Evolutionary conservation across 2,888 invertebrate genomes (phyloP), one percentile per base, ranked within the genome.

Genomic region (Philereme vetulata): DNA sequence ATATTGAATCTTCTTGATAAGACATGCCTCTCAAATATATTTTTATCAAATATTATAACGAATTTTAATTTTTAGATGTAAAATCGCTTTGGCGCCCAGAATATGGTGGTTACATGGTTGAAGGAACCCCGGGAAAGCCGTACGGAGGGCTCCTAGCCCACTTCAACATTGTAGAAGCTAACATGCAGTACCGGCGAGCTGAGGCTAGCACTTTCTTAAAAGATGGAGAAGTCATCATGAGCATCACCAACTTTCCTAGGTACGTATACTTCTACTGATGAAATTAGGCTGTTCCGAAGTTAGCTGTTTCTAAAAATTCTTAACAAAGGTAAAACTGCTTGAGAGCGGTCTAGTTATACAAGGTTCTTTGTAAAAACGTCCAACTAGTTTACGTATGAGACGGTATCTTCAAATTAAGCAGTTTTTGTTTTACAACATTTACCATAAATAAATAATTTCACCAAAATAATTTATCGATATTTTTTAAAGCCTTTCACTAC

Each of bases 71-170:
- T 85, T 59, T 83, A 94, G 95, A 94, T 75, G 96, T 96, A 0
- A 97, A 97, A 80, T 97, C 97, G 0, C 86, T 98, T 45, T 99
- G 99, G 99, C 94, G 98, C 53, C 99, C 99, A 0, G 99, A 99
- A 88, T 99, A 98, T 92, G 99, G 98, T 3, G 96, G 97, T n/a
- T 99, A 99, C 81, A 99, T 99, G 99, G 94, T 99, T 60, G 99
- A 99, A 93, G 99, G 99, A 11, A 99, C 99, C 0, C 99, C 99
- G 0, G 99, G 99, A 1, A 95, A 96, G 77, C 98, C 98, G 0
- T 99, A 98, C 77, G 98, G 98, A 5, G 98, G 98, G 0, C 93
- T 98, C 9, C 93, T 99, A 81, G 98, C 98, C 5, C 98, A 99
- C 92, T 98, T 99, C 86, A 99, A 99, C 87, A 95, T 98, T 63